Evolutionary conservation across 2,888 invertebrate genomes (phyloP), one percentile per base, ranked within the genome.

Genomic region (Prosopocoilus inquinatus): DNA sequence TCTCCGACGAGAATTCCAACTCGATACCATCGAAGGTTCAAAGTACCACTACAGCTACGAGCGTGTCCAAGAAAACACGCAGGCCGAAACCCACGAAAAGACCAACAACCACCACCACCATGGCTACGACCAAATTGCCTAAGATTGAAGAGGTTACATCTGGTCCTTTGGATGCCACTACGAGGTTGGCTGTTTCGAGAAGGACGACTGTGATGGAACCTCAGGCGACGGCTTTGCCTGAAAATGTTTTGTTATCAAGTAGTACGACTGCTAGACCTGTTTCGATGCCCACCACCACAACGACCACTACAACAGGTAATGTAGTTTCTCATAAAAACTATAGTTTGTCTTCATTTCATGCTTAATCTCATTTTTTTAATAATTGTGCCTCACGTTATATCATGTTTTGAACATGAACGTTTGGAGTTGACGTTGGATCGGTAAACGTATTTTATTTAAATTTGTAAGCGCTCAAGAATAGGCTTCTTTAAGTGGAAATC

Each of bases 131-230:
- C 3, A 36, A 43, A 45, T 36, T 53, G 16, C 50, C 60, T 34
- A 58, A 52, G 20, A 33, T 45, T 13, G 53, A 48, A 47, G 55
- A 50, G 32, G 64, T 63, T 16, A 64, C 65, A 8, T 49, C 41
- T 16, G 59, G 58, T 33, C 63, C 64, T 43, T 49, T 58, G 33
- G 61, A 65, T 58, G 53, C 60, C 15, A 60, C 64, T 8, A 64
- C 63, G 2, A 57, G 62, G 45, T 48, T 56, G 35, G 50, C 64
- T 8, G 55, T 71, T 36, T 77, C 80, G 32, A 78, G 74, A 1
- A 76, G 80, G 47, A 77, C 76, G 0, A 80, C 81, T 1, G 66
- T 78, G 0, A 80, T 80, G 78, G 81, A 81, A 66, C 79, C 80
- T 2, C 70, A 75, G 5, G 76, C 60, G 67, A 77, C 55, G 54